These are phyloP conservation scores for Hipposideros armiger DNA, from an alignment of 2,113 vertebrate species.

Conservation along the genomic window DNA sequence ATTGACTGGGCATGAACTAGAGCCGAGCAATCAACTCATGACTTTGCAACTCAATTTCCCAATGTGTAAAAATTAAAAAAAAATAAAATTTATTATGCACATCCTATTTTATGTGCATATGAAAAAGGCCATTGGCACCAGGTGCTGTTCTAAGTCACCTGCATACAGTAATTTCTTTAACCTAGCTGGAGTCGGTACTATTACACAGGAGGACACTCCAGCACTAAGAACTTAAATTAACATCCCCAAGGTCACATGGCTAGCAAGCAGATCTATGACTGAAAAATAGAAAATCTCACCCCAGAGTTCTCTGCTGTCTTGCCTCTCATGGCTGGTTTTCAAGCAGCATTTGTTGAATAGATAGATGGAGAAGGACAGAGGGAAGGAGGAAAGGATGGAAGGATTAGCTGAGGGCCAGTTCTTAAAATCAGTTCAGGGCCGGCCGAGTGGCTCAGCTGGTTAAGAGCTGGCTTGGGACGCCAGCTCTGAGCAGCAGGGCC, in stretches of 20 bases:
- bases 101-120: neutral
- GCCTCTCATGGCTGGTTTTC: neutral
- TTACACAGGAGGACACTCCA: no score
- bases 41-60: conserved; percentile 16
- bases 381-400: neutral
- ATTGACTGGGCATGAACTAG: neutral
- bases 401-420: neutral
- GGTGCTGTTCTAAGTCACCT: neutral
- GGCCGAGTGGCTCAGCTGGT: no score
- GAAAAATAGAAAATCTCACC: neutral
- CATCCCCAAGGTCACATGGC: fast-evolving
- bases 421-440: neutral
- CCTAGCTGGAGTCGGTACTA: neutral
- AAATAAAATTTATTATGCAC: neutral
- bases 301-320: neutral
- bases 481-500: no score
- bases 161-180: neutral
- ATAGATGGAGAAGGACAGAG: neutral
- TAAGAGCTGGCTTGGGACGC: no score
- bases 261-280: neutral
- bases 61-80: neutral
- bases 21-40: neutral
- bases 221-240: neutral
- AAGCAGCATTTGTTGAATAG: neutral
- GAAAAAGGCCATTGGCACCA: neutral